These are phyloP conservation scores for Mycetomoellerius zeteki DNA, from an alignment of 1,140 invertebrate genomes.

Conservation along the genomic window DNA sequence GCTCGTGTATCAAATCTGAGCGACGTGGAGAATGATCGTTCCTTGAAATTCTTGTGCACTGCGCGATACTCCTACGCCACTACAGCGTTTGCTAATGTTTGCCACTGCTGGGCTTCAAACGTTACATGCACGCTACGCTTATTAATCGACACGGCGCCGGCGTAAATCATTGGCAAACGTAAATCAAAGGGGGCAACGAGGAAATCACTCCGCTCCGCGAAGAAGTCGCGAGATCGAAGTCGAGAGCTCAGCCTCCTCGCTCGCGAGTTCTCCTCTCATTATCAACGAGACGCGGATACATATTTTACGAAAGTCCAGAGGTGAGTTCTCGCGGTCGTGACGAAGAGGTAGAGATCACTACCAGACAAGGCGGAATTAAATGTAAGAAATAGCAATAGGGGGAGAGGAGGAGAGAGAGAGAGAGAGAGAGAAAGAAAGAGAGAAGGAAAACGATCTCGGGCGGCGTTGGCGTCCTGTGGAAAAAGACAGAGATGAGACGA, in stretches of 20 bases:
- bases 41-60: conserved; percentile 1
- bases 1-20: not conserved
- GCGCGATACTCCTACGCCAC: conserved; percentile 16
- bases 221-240: conserved; percentile 45
- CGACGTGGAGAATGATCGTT: not conserved
- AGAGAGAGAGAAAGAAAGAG: not conserved
- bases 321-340: conserved; percentile 69
- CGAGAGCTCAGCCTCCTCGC: conserved; percentile 21
- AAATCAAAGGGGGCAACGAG: conserved; percentile 53
- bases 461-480: conserved; percentile 54
- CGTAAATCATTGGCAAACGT: conserved; percentile 56
- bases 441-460: conserved; percentile 15
- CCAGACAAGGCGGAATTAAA: conserved; percentile 63
- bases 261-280: conserved; percentile 63
- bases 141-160: conserved; percentile 55
- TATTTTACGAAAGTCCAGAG: conserved; percentile 70
- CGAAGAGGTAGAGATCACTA: conserved; percentile 68
- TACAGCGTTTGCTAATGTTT: conserved; percentile 33
- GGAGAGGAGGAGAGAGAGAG: conserved; percentile 8
- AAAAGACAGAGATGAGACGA: conserved; percentile 59
- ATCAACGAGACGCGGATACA: conserved; percentile 66
- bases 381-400: conserved; percentile 51
- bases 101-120: conserved; percentile 31
- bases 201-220: conserved; percentile 42
- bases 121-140: conserved; percentile 37